Conservation (phyloP, 2,888 invertebrate genomes). For the Hirtodrosophila duncani region DNA sequence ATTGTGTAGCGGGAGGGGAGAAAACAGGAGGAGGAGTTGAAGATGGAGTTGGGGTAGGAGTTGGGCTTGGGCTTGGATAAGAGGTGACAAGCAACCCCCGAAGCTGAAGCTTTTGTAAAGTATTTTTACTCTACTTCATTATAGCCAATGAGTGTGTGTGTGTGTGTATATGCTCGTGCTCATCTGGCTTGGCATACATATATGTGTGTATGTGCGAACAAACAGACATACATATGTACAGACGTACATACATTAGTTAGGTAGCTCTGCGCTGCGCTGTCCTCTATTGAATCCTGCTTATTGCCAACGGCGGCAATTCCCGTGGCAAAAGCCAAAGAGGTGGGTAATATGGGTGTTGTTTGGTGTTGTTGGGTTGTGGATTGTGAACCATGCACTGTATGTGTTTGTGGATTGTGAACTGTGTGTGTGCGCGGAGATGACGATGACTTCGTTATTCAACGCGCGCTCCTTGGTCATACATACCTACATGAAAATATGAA, state of each 20-base stretch:
- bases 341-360: constrained; percentile 36
- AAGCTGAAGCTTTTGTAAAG: constrained; percentile 17
- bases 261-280: constrained; percentile 7
- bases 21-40: not conserved
- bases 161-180: not conserved
- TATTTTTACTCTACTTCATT: constrained; percentile 57
- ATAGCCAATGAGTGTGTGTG: constrained; percentile 21
- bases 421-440: constrained; percentile 5
- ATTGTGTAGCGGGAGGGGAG: too few species aligned
- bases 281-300: constrained; percentile 37
- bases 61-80: not conserved
- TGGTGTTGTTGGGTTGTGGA: constrained; percentile 1
- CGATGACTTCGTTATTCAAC: constrained; percentile 32
- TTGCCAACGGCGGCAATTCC: constrained; percentile 34
- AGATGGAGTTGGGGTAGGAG: not conserved
- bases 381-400: not conserved
- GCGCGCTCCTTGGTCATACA: constrained; percentile 26
- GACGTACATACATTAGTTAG: too few species aligned
- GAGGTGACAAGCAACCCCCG: not conserved
- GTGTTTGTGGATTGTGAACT: constrained; percentile 4
- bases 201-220: constrained; percentile 11
- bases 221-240: too few species aligned
- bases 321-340: too few species aligned
- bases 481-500: too few species aligned
- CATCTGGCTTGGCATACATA: not conserved